Conservation (phyloP, 2,888 invertebrate species). For the Diarsia brunnea region DNA sequence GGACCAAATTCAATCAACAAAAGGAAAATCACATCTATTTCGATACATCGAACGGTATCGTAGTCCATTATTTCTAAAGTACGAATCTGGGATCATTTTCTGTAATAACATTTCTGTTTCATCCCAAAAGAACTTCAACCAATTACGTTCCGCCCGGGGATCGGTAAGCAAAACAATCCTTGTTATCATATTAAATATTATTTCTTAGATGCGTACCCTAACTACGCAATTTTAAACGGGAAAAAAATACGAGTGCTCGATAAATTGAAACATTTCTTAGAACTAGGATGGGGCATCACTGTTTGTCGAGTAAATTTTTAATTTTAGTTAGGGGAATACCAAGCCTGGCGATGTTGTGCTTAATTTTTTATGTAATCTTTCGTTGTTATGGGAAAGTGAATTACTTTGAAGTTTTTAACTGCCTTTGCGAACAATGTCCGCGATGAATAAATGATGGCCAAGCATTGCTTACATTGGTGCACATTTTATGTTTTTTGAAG, state of each 20-base stretch:
- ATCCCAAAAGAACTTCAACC: constrained; percentile 53
- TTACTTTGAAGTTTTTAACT: constrained; percentile 48
- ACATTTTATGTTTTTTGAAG: not conserved
- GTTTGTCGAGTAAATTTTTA: constrained; percentile 76
- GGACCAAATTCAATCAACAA: constrained; percentile 5
- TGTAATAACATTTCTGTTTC: constrained; percentile 58
- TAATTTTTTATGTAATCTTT: constrained; percentile 75
- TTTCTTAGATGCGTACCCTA: constrained; percentile 42
- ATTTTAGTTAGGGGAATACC: constrained; percentile 75
- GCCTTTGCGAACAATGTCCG: constrained; percentile 37
- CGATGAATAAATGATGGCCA: constrained; percentile 55
- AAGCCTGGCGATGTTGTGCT: constrained; percentile 73
- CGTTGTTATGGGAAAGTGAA: constrained; percentile 66
- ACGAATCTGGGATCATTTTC: constrained; percentile 57
- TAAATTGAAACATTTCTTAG: constrained; percentile 70
- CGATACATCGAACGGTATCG: constrained; percentile 23
- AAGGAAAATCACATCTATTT: constrained; percentile 28
- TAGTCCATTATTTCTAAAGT: constrained; percentile 49
- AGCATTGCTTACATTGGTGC: not conserved
- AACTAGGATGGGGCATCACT: constrained; percentile 67
- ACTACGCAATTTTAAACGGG: constrained; percentile 39
- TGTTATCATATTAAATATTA: constrained; percentile 66
- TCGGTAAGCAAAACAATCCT: constrained; percentile 61
- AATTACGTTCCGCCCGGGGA: constrained; percentile 59
- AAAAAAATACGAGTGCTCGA: constrained; percentile 54